Conservation (phyloP, 2,113 vertebrate genomes). For the Athene noctua region DNA sequence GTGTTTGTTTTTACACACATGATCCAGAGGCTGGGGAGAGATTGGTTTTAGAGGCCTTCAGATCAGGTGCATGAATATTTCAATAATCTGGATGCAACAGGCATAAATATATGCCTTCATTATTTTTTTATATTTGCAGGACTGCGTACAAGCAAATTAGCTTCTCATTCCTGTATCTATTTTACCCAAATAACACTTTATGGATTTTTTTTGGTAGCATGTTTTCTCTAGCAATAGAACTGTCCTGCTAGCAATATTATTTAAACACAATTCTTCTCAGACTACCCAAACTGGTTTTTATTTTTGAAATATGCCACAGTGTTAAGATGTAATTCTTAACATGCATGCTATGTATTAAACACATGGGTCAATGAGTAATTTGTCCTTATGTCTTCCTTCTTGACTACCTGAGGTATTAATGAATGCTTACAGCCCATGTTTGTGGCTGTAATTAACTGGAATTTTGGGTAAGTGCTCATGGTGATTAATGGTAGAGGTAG, state of each 20-base stretch:
- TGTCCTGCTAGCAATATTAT: background rate
- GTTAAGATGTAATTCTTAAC: background rate
- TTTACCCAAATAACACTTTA: background rate
- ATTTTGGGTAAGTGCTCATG: accelerated
- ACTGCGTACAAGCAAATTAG: background rate
- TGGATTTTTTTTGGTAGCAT: background rate
- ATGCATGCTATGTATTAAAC: background rate
- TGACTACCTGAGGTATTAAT: background rate
- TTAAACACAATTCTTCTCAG: background rate
- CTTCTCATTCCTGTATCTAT: background rate
- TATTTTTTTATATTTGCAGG: background rate
- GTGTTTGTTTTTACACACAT: background rate
- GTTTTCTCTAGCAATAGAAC: background rate
- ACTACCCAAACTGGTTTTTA: background rate
- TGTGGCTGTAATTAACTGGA: background rate
- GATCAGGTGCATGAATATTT: background rate
- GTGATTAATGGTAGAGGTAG: background rate
- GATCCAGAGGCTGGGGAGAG: background rate
- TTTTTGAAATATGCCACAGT: background rate
- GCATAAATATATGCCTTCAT: background rate
- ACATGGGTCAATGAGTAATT: background rate
- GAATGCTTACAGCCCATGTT: background rate
- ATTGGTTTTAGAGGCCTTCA: background rate
- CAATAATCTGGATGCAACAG: background rate
- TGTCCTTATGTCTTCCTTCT: background rate